Evolutionary conservation across 2,888 invertebrate genomes (phyloP).

Genomic region (Drosophila fulvimacula): DNA sequence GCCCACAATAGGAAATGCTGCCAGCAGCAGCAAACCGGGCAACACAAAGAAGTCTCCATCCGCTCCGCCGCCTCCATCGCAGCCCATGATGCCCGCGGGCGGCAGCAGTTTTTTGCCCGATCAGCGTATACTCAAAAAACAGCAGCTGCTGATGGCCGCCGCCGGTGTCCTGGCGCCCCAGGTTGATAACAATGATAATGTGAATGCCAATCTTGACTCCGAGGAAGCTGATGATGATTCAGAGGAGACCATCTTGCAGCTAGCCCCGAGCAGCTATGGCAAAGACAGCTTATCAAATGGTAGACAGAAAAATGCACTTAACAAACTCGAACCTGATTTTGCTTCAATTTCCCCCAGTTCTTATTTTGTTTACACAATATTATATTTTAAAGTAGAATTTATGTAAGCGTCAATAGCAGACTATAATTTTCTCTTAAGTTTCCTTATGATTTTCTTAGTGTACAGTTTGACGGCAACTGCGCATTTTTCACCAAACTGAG

Average conservation of each 20-base stretch:
- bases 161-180: conserved; percentile 62
- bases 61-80: conserved; percentile 68
- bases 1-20: conserved; percentile 39
- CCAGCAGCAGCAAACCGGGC: conserved; percentile 78
- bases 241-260: conserved; percentile 32
- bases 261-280: conserved; percentile 37
- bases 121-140: conserved; percentile 80
- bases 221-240: conserved; percentile 19
- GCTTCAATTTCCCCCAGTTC: background rate
- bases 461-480: conserved; percentile 43
- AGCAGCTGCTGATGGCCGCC: conserved; percentile 79
- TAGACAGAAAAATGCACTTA: conserved; percentile 17
- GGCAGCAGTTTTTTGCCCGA: conserved; percentile 78
- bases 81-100: conserved; percentile 58
- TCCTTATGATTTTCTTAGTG: conserved; percentile 22
- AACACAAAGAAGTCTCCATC: conserved; percentile 84
- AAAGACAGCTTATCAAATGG: conserved; percentile 50
- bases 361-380: background rate
- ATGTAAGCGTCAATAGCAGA: too few species aligned
- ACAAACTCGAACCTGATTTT: conserved; percentile 2
- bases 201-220: conserved; percentile 9
- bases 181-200: conserved; percentile 26
- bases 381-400: background rate
- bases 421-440: background rate
- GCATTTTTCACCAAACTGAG: conserved; percentile 62